Evolutionary conservation across 2,888 invertebrate genomes (phyloP), one percentile per base, ranked within the genome.

Genomic region (Hyalella azteca): DNA sequence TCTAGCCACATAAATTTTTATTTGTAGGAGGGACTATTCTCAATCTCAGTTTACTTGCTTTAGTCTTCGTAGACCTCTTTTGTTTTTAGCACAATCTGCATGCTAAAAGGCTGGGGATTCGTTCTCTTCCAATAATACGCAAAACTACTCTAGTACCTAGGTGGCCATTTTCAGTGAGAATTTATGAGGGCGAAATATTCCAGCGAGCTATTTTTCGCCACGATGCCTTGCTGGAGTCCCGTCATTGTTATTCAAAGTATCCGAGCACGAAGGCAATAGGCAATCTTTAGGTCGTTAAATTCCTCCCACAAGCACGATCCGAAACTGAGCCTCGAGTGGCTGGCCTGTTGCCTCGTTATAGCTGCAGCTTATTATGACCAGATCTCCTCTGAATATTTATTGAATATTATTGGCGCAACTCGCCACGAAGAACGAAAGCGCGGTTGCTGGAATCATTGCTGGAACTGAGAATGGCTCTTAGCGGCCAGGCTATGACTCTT

Each of bases 211-310:
- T 22, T 66, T 66, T 66, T 15, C 66, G 19, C 29, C 36, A n/a
- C 36, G 66, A 66, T 66, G 66, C 66, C 54, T 32, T 66, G 39
- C n/a, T 66, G 11, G 36, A 36, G 36, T 19, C 36, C 9, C 66
- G 66, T 66, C 39, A 66, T 66, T 66, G 66, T 66, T 66, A 66
- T 66, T 66, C 66, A 66, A 36, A 66, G 66, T 66, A 66, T 66
- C 66, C 15, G 26, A 22, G 66, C 66, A 1, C 36, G 19, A 29
- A 66, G 66, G 66, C 66, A 66, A 66, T 66, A 66, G 66, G 36
- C 66, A 66, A 66, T 66, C 66, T 66, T 66, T 36, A 36, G 32
- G 66, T 66, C 66, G 66, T 66, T 66, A 66, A 36, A 66, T 32
- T 32, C 5, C 32, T 15, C 19, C 29, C 36, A 36, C 36, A 36